These are phyloP conservation scores for Perithous albicinctus DNA, from an alignment of 2,888 invertebrate species.

Conservation along the genomic window DNA sequence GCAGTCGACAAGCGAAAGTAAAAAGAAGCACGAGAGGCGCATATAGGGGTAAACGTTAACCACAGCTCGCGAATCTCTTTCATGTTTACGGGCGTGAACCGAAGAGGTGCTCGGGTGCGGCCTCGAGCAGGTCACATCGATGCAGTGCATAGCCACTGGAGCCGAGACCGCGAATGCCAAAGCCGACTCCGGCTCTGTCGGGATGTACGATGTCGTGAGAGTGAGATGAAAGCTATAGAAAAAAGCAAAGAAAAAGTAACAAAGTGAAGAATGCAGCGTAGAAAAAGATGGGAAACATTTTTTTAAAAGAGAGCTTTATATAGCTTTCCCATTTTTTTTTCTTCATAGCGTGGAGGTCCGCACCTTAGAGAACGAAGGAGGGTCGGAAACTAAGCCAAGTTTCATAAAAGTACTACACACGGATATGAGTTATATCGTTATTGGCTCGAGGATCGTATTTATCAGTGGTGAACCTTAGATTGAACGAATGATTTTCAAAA, in stretches of 20 bases:
- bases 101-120: constrained; percentile 24
- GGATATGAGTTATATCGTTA: no score
- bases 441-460: no score
- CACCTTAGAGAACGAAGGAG: background rate
- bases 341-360: background rate
- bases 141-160: constrained; percentile 24
- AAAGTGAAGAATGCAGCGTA: background rate
- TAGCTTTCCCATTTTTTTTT: no score
- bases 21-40: constrained; percentile 20
- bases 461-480: no score
- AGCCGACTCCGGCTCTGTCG: constrained; percentile 20
- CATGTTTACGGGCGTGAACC: constrained; percentile 44
- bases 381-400: background rate
- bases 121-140: constrained; percentile 42
- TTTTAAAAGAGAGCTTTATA: background rate
- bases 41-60: constrained; percentile 17
- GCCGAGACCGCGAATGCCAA: constrained; percentile 22
- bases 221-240: constrained; percentile 1
- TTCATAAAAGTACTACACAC: background rate
- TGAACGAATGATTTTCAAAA: no score
- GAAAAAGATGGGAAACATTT: background rate
- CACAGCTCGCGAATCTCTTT: constrained; percentile 40
- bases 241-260: constrained; percentile 21
- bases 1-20: background rate
- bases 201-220: constrained; percentile 14